Percentiles rank a stretch among this genome's conserved stretches.
Evolutionary conservation across 2,797 vertebrate species (phyloP).

Genomic region (Ptychobarbus kaznakovi): DNA sequence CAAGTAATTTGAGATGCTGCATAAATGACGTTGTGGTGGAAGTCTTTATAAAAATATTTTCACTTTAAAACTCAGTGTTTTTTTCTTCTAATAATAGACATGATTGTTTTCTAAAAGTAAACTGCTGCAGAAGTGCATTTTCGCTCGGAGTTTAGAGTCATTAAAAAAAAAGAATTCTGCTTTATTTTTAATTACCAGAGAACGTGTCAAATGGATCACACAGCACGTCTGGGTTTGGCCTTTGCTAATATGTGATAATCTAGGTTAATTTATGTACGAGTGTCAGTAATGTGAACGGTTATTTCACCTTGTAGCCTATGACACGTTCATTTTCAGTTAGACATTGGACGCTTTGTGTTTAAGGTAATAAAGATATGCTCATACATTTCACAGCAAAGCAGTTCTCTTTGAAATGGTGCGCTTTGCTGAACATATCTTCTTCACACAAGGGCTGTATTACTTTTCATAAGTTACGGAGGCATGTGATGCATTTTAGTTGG

Average conservation of each 20-base stretch:
- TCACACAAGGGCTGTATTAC: neutral
- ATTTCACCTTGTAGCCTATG: neutral
- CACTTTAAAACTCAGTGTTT: neutral
- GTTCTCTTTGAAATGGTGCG: neutral
- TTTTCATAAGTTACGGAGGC: neutral
- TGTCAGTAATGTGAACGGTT: neutral
- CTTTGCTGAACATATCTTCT: neutral
- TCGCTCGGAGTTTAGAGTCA: neutral
- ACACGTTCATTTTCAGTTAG: conserved; percentile 22
- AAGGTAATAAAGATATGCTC: conserved; percentile 22
- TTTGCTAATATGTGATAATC: neutral
- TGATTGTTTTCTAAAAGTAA: neutral
- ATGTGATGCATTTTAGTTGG: neutral
- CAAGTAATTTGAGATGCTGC: neutral
- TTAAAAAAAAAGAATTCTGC: neutral
- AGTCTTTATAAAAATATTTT: neutral
- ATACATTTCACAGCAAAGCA: neutral
- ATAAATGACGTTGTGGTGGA: neutral
- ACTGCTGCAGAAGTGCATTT: neutral
- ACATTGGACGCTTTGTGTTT: conserved; percentile 28
- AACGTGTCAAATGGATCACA: neutral
- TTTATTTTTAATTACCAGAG: neutral
- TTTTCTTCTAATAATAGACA: neutral
- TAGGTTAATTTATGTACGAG: neutral
- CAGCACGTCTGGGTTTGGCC: neutral